Conservation (phyloP, 2,888 invertebrate genomes). For the Pegoplata infirma region DNA sequence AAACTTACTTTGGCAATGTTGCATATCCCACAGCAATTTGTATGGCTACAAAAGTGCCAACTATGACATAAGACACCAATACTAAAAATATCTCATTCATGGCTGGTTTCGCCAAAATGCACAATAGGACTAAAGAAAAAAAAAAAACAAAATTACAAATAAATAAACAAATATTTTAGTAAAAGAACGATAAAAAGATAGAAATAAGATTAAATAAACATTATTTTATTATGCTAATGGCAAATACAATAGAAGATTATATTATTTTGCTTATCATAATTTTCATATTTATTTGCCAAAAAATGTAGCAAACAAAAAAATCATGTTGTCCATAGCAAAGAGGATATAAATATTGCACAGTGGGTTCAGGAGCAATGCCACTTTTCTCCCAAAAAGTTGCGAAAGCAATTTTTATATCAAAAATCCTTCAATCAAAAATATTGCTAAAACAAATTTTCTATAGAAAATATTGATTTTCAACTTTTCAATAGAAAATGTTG, state of each 20-base stretch:
- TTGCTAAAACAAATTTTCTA: too few relatives aligned
- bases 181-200: conserved; percentile 2
- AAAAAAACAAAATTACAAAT: not conserved
- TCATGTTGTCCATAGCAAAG: not conserved
- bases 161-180: conserved; percentile 1
- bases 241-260: conserved; percentile 10
- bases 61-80: conserved; percentile 89
- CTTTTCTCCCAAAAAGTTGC: too few relatives aligned
- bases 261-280: conserved; percentile 5
- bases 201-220: conserved; percentile 7
- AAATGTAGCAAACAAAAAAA: not conserved
- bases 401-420: too few relatives aligned
- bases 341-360: not conserved
- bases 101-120: conserved; percentile 87
- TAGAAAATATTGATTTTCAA: too few relatives aligned
- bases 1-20: conserved; percentile 77
- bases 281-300: conserved; percentile 9
- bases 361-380: too few relatives aligned
- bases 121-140: conserved; percentile 81
- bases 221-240: conserved; percentile 30
- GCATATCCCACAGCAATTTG: conserved; percentile 81
- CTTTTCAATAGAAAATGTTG: too few relatives aligned
- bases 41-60: conserved; percentile 87
- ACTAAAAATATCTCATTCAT: conserved; percentile 93
- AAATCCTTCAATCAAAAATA: too few relatives aligned